Percentiles rank a stretch among this genome's conserved stretches.
Evolutionary conservation across 2,113 vertebrate genomes (phyloP).

Genomic region (Neolamprologus sp.): DNA sequence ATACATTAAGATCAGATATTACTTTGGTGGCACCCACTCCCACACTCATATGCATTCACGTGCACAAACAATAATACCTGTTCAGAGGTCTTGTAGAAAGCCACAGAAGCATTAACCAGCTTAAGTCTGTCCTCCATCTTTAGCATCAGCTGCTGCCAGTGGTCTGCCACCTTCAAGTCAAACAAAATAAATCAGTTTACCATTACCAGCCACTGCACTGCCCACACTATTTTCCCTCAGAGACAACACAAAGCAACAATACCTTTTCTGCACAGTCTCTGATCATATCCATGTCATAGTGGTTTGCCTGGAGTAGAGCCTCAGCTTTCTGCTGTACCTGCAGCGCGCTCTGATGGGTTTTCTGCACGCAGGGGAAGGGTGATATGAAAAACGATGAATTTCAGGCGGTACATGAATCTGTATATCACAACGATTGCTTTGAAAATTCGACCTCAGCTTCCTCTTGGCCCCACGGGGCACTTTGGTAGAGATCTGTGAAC

Average conservation of each 20-base stretch:
- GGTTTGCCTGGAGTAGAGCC: constrained; percentile 91
- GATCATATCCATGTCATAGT: constrained; percentile 98
- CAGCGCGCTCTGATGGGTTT: constrained; percentile 96
- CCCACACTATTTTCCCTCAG: not conserved
- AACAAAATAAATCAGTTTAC: not conserved
- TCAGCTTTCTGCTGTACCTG: constrained; percentile 99
- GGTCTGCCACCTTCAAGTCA: constrained; percentile 80
- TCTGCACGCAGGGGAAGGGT: constrained; percentile 62
- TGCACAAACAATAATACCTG: constrained; percentile 71
- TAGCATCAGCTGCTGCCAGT: constrained; percentile 99
- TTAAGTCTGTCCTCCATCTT: constrained; percentile 99
- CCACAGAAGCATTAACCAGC: constrained; percentile 96
- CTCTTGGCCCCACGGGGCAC: not conserved
- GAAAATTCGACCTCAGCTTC: not conserved
- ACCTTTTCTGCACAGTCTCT: constrained; percentile 94
- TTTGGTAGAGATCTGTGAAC: not conserved
- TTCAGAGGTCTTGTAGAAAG: constrained; percentile 99
- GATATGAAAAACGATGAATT: not conserved
- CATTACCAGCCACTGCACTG: not conserved
- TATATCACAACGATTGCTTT: not conserved
- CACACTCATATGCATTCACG: not conserved
- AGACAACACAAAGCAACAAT: not conserved
- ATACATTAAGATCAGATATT: not conserved
- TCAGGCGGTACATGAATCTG: not conserved
- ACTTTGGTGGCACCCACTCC: not conserved